Evolutionary conservation across 2,113 vertebrate genomes (phyloP).

Genomic region (Chloroceryle aenea): DNA sequence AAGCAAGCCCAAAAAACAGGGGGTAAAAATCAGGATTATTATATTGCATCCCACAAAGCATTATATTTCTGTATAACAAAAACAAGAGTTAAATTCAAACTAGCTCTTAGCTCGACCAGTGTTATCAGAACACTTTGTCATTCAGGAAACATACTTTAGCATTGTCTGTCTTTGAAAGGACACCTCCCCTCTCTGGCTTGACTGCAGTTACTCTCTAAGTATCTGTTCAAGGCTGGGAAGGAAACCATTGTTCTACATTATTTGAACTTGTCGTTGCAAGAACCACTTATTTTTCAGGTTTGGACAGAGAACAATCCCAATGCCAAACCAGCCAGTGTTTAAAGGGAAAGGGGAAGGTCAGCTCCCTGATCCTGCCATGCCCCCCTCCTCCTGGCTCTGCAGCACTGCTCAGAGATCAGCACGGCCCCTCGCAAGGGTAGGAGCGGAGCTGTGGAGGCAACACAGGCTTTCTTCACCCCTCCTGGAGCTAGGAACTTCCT

Average conservation of each 20-base stretch:
- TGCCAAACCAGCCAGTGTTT: not conserved
- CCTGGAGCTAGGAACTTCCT: not conserved
- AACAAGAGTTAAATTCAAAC: not conserved
- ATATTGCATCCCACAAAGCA: accelerated
- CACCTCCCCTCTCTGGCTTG: not conserved
- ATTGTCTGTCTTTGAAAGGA: not conserved
- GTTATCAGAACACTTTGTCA: not conserved
- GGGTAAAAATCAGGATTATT: not conserved
- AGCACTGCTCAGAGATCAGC: not conserved
- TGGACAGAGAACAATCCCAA: not conserved
- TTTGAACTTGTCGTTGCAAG: not conserved
- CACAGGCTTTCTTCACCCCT: accelerated
- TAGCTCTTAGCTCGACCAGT: not conserved
- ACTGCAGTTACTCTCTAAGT: not conserved
- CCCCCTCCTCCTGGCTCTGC: not conserved
- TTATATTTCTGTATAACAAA: not conserved
- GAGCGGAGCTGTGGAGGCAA: accelerated
- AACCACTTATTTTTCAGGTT: not conserved
- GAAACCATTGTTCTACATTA: not conserved
- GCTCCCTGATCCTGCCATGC: not conserved
- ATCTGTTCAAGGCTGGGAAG: not conserved
- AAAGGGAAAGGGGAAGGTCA: accelerated
- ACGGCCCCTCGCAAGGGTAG: accelerated
- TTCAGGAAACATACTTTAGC: not conserved
- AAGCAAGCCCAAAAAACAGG: not conserved